Percentiles rank a stretch among this genome's conserved stretches.
phyloP scores from a whole-genome alignment of 2,888 invertebrate genomes.

The Drosophila tanythrix region DNA sequence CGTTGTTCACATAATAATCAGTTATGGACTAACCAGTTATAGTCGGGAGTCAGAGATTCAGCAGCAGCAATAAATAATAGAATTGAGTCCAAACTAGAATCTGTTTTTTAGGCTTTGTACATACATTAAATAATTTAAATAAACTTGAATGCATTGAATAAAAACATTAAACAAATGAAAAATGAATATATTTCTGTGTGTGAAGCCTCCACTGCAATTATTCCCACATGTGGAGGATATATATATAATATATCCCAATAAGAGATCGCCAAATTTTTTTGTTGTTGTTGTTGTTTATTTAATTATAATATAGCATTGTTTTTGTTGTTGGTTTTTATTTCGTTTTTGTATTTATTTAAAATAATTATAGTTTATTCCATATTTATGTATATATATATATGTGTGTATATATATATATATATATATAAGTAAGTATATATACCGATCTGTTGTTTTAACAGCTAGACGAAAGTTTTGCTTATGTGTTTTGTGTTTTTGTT shows the following conservation, averaged over 20 bases:
- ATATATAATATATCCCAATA: neutral
- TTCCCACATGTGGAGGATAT: neutral
- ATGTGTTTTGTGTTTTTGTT: constrained; percentile 2
- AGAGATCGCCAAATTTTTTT: constrained; percentile 11
- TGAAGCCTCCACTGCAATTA: neutral
- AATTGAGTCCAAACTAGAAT: neutral
- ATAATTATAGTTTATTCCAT: constrained; percentile 61
- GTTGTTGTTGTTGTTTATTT: constrained; percentile 56
- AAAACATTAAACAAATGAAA: neutral
- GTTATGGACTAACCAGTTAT: neutral
- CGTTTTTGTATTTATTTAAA: constrained; percentile 49
- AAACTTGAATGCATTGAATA: neutral
- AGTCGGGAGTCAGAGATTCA: neutral
- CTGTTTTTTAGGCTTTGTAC: neutral
- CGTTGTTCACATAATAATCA: too few species aligned
- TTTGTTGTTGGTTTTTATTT: constrained; percentile 37
- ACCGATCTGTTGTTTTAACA: constrained; percentile 39
- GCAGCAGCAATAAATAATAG: neutral
- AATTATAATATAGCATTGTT: constrained; percentile 64
- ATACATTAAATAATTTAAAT: neutral
- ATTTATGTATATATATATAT: constrained; percentile 40
- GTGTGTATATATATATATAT: constrained; percentile 18
- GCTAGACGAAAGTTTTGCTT: constrained; percentile 30
- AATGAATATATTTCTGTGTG: neutral
- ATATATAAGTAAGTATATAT: constrained; percentile 39